These are phyloP conservation scores for Drosophila niveifrons DNA, from an alignment of 2,888 invertebrate genomes.

Conservation along the genomic window DNA sequence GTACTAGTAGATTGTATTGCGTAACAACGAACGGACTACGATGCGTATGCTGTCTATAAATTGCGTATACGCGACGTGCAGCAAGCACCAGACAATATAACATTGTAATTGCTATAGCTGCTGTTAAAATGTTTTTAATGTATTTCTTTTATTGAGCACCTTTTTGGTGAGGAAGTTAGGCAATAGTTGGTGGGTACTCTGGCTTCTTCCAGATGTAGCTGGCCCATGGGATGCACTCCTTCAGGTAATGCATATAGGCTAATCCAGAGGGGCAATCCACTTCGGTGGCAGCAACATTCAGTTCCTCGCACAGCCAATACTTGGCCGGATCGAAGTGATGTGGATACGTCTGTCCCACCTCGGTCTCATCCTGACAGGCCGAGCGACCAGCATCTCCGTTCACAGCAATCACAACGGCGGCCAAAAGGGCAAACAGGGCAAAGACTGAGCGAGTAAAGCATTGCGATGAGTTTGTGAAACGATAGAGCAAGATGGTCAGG, in stretches of 20 bases:
- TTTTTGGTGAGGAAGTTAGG: conserved; percentile 42
- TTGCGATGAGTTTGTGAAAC: background rate
- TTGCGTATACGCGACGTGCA: conserved; percentile 39
- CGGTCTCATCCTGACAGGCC: conserved; percentile 77
- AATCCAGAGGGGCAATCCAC: conserved; percentile 74
- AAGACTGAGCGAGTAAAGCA: conserved; percentile 44
- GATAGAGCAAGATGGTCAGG: background rate
- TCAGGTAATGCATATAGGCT: conserved; percentile 81
- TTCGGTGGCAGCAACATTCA: conserved; percentile 68
- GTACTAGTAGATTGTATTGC: conserved; percentile 15
- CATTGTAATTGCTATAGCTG: conserved; percentile 44
- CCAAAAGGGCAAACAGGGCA: conserved; percentile 59
- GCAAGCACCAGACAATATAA: conserved; percentile 2
- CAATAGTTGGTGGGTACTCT: conserved; percentile 80
- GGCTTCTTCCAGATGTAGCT: conserved; percentile 83
- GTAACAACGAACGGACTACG: conserved; percentile 16
- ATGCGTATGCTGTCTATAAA: conserved; percentile 44
- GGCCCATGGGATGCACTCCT: conserved; percentile 83
- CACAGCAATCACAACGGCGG: conserved; percentile 52
- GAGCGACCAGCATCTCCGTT: conserved; percentile 79
- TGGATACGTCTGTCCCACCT: conserved; percentile 74
- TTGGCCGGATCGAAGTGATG: conserved; percentile 83
- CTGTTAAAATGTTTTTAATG: conserved; percentile 24
- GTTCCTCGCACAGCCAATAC: conserved; percentile 81
- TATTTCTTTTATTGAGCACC: conserved; percentile 13